Evolutionary conservation across 2,888 invertebrate species (phyloP).

Genomic region (Gryllus longicercus): DNA sequence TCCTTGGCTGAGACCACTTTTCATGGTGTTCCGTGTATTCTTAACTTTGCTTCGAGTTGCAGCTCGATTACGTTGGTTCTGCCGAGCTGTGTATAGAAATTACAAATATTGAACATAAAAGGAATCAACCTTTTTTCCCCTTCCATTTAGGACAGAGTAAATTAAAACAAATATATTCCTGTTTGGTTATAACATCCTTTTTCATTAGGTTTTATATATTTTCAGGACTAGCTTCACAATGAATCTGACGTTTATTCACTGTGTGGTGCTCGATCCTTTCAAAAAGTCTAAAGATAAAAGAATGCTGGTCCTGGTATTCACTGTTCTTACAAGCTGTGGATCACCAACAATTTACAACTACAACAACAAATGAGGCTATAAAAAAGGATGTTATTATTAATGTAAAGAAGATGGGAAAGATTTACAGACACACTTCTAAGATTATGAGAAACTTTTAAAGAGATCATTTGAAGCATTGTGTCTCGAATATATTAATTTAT

Average conservation of each 20-base stretch:
- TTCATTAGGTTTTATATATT: too few species aligned
- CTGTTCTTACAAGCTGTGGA: not conserved
- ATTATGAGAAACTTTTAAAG: not conserved
- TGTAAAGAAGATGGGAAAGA: not conserved
- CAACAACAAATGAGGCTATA: not conserved
- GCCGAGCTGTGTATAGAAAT: constrained; percentile 44
- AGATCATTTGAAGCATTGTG: too few species aligned
- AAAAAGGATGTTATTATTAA: not conserved
- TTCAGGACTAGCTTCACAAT: too few species aligned
- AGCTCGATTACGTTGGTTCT: constrained; percentile 49
- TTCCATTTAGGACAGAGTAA: too few species aligned
- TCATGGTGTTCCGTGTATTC: constrained; percentile 29
- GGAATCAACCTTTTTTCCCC: too few species aligned
- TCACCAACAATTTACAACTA: not conserved
- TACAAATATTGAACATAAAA: not conserved
- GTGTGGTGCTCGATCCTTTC: too few species aligned
- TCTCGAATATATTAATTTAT: too few species aligned
- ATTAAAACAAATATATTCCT: too few species aligned
- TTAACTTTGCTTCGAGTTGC: constrained; percentile 43
- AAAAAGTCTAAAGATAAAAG: too few species aligned
- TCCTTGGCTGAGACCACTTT: constrained; percentile 44
- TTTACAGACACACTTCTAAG: not conserved
- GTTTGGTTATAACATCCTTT: too few species aligned
- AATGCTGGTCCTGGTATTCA: too few species aligned
- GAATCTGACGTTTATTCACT: too few species aligned